Evolutionary conservation across 2,797 vertebrate genomes (phyloP).

Genomic region (Bradypus variegatus): DNA sequence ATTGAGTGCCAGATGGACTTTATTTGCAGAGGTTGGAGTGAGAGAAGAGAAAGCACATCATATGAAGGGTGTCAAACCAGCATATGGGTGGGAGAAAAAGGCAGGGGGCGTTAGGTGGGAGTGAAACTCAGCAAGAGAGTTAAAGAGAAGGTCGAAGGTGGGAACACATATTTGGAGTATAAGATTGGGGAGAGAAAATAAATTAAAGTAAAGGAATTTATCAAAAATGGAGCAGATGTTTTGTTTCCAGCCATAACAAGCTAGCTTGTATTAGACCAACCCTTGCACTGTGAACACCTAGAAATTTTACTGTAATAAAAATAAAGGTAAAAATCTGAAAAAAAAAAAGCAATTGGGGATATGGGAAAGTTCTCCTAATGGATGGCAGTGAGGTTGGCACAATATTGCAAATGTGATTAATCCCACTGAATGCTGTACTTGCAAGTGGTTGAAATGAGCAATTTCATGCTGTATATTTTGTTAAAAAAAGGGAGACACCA

Average conservation of each 20-base stretch:
- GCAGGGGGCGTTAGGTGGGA: background rate
- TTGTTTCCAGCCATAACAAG: background rate
- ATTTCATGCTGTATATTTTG: no score
- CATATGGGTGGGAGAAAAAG: background rate
- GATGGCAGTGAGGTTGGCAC: no score
- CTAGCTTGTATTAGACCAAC: background rate
- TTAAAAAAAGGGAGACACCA: no score
- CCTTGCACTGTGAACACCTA: background rate
- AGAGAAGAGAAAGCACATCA: background rate
- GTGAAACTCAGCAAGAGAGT: accelerated
- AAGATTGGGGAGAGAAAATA: no score
- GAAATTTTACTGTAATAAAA: background rate
- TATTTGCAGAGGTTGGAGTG: slow-evolving; percentile 25
- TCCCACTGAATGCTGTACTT: no score
- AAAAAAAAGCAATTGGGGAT: no score
- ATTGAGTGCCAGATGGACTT: background rate
- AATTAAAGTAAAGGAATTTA: no score
- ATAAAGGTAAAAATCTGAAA: background rate
- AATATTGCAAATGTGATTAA: no score
- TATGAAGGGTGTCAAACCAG: accelerated
- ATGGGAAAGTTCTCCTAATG: no score
- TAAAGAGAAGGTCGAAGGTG: background rate
- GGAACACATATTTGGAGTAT: background rate
- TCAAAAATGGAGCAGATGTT: background rate
- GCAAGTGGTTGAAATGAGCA: no score